Percentiles rank a stretch among this genome's conserved stretches.
Evolutionary conservation across 1,140 invertebrate species (phyloP).

Genomic region (Euglossa dilemma): DNA sequence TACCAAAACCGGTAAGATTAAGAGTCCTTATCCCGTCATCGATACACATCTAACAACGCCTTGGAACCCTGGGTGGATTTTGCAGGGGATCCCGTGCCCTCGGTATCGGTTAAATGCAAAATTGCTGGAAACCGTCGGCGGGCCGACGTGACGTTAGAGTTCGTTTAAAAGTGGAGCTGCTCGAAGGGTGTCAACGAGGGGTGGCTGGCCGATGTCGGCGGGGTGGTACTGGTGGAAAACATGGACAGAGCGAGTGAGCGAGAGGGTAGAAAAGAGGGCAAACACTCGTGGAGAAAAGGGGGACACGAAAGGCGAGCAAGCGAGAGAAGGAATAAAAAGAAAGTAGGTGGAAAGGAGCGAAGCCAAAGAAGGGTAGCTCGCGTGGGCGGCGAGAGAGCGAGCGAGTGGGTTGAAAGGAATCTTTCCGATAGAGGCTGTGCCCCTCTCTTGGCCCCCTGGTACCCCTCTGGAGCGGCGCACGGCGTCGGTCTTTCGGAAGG

Average conservation of each 20-base stretch:
- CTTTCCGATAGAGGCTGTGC: conserved; percentile 45
- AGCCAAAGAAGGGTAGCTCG: conserved; percentile 4
- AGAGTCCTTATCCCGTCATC: too few species aligned
- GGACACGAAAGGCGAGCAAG: not conserved
- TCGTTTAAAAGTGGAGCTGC: conserved; percentile 30
- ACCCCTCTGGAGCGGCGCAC: conserved; percentile 17
- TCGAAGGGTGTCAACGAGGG: conserved; percentile 25
- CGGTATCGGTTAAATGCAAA: conserved; percentile 47
- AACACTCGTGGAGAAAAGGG: not conserved
- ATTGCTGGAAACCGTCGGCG: conserved; percentile 45
- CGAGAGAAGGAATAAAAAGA: not conserved
- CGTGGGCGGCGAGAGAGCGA: not conserved
- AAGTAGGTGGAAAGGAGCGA: conserved; percentile 27
- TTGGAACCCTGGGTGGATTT: too few species aligned
- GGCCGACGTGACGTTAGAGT: conserved; percentile 41
- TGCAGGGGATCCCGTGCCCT: too few species aligned
- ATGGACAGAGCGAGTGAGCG: not conserved
- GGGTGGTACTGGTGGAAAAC: not conserved
- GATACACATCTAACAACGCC: conserved; percentile 20
- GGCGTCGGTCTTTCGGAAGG: conserved; percentile 51
- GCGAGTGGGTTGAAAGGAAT: conserved; percentile 41
- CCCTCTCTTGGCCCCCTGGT: too few species aligned
- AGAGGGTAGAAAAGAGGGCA: conserved; percentile 3
- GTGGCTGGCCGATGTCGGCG: not conserved
- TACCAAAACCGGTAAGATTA: too few species aligned